A percentile compares a stretch with the other conserved stretches of the same genome.
Conservation (phyloP, 1,140 invertebrate species). For the Mycetomoellerius zeteki region DNA sequence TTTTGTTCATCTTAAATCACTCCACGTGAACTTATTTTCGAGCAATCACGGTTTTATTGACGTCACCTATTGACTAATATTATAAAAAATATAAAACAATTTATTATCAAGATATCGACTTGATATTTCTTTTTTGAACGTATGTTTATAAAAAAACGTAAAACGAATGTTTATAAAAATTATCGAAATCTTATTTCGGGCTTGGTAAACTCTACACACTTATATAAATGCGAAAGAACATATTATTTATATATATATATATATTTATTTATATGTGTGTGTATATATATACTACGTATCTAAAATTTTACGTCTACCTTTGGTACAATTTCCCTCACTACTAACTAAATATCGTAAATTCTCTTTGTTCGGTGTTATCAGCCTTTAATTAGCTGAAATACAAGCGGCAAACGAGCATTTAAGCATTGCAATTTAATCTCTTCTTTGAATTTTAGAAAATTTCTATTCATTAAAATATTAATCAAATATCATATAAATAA, state of each 20-base stretch:
- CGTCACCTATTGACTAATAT: background rate
- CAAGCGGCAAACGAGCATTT: conserved; percentile 34
- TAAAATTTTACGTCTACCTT: conserved; percentile 79
- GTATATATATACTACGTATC: conserved; percentile 64
- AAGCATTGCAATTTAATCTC: conserved; percentile 7
- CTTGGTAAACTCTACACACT: conserved; percentile 15
- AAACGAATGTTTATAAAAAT: conserved; percentile 38
- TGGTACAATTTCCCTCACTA: conserved; percentile 81
- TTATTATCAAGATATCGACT: background rate
- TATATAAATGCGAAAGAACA: conserved; percentile 16
- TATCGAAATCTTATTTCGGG: conserved; percentile 12
- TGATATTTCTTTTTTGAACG: background rate
- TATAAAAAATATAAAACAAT: conserved; percentile 12
- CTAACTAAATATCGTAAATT: conserved; percentile 78
- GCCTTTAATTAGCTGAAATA: conserved; percentile 21
- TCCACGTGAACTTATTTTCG: conserved; percentile 16
- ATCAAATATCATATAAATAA: background rate
- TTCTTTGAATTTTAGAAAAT: background rate
- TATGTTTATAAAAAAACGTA: conserved; percentile 34
- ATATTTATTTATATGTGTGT: conserved; percentile 57
- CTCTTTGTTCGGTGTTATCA: conserved; percentile 72
- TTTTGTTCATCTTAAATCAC: conserved; percentile 29
- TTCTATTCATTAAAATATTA: conserved; percentile 13
- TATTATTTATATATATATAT: conserved; percentile 57
- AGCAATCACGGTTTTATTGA: background rate